Base-by-base conservation (phyloP, 2,888 invertebrate species). In the Lumbricus terrestris region DNA sequence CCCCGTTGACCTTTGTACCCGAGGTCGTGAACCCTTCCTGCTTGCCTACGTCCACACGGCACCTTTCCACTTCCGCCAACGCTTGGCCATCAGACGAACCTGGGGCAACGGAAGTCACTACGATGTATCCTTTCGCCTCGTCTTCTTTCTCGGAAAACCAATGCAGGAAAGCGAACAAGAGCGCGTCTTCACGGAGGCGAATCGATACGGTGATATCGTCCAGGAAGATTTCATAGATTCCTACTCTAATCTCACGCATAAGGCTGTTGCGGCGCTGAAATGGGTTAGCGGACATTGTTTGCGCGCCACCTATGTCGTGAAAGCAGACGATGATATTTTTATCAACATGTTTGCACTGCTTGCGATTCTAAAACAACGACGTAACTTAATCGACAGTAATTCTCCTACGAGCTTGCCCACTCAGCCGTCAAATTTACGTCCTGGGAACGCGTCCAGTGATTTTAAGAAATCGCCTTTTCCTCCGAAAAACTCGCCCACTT, bases 311-410 rank as follows among this genome's bases (percentile, higher is more conserved):
- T 95, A 93, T 92, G 93, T 95, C 29, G 93, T 95, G 34, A 95
- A 95, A 92, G 93, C 95, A 0, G 95, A 95, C 91, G 95, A 95
- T 92, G 95, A 95, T 91, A 95, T 95, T 89, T 94, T 95, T 90
- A 94, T 95, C 34, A 95, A 95, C 90, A 93, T 95, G 94, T 94
- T 97, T 90, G 91, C 92, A n/a, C 90, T 95, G 42, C 47, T 47
- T 1, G 23, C 1, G 47, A 47, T 47, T 47, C 23, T 47, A 8
- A 15, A 47, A 47, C 23, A 11, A 23, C 47, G 47, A 20, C 20
- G 47, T 47, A 4, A 47, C 47, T 47, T 23, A 47, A 20, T 23
- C 23, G 47, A 47, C 47, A 47, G 23, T n/a, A n/a, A n/a, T n/a
- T n/a, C n/a, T 47, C 47, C 20, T 47, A 47, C 47, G 0, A 20